Evolutionary conservation across 2,888 invertebrate genomes (phyloP).

Genomic region (Alloscopus bannaensis): DNA sequence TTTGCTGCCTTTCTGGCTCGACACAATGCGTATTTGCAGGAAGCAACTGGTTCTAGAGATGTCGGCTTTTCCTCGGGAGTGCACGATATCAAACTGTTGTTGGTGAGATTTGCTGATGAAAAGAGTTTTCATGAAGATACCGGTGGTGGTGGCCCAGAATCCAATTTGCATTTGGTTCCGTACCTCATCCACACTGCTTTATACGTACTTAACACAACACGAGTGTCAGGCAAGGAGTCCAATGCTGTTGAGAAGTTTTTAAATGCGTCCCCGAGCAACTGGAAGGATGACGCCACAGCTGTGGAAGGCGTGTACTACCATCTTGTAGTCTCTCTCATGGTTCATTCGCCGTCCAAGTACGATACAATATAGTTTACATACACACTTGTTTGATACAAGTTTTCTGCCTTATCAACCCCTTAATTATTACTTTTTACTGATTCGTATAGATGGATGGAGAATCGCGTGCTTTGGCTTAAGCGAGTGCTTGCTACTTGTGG

Average conservation of each 20-base stretch:
- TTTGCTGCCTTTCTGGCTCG: slow-evolving; percentile 95
- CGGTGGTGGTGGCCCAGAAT: slow-evolving; percentile 97
- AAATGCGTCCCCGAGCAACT: slow-evolving; percentile 74
- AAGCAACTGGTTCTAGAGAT: slow-evolving; percentile 78
- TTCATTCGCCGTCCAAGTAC: slow-evolving; percentile 81
- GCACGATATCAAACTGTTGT: slow-evolving; percentile 93
- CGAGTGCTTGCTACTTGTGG: slow-evolving; percentile 88
- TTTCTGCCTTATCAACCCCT: not conserved
- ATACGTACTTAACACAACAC: slow-evolving; percentile 90
- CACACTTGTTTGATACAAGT: not conserved
- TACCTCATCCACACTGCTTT: slow-evolving; percentile 95
- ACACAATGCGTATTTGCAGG: slow-evolving; percentile 89
- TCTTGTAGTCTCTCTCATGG: slow-evolving; percentile 86
- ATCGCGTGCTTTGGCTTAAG: slow-evolving; percentile 84
- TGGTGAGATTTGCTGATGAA: slow-evolving; percentile 93
- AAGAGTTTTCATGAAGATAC: slow-evolving; percentile 98
- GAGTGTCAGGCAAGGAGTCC: slow-evolving; percentile 74
- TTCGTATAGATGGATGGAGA: slow-evolving; percentile 82
- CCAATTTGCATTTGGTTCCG: slow-evolving; percentile 97
- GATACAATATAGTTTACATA: not conserved
- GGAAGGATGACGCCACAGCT: slow-evolving; percentile 89
- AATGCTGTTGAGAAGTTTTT: slow-evolving; percentile 70
- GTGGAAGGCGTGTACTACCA: slow-evolving; percentile 95
- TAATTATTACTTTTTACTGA: slow-evolving; percentile 10
- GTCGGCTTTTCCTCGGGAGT: slow-evolving; percentile 88